These are phyloP conservation scores for Alsophila aescularia DNA, from an alignment of 2,888 invertebrate genomes.

Conservation along the genomic window DNA sequence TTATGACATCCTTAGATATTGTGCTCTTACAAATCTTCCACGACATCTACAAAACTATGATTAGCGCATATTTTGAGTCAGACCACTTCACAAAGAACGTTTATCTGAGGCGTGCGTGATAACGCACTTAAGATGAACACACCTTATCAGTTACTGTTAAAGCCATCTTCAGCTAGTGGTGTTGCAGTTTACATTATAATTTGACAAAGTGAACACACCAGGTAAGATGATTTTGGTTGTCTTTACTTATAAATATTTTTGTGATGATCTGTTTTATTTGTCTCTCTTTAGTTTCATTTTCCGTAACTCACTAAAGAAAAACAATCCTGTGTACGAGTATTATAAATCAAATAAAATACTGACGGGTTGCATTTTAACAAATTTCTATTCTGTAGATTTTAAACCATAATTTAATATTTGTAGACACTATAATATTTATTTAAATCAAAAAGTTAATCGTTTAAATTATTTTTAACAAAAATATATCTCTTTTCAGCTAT, in stretches of 20 bases:
- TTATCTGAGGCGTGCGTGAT: conserved; percentile 51
- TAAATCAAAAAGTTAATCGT: too few relatives aligned
- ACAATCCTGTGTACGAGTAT: too few relatives aligned
- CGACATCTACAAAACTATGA: neutral
- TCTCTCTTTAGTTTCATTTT: too few relatives aligned
- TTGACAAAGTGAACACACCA: conserved; percentile 50
- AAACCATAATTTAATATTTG: too few relatives aligned
- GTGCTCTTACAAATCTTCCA: too few relatives aligned
- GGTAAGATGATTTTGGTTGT: conserved; percentile 50
- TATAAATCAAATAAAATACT: too few relatives aligned
- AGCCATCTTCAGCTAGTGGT: conserved; percentile 41
- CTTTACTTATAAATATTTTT: neutral
- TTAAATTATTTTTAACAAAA: neutral
- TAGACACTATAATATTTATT: too few relatives aligned
- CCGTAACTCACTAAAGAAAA: too few relatives aligned
- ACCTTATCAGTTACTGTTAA: conserved; percentile 56
- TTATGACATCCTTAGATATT: too few relatives aligned
- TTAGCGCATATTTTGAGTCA: conserved; percentile 7
- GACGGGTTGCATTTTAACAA: too few relatives aligned
- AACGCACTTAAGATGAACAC: conserved; percentile 64
- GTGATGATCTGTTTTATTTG: too few relatives aligned
- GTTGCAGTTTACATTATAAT: conserved; percentile 46
- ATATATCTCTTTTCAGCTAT: conserved; percentile 59
- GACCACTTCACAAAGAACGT: conserved; percentile 11
- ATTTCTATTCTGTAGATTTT: too few relatives aligned